Conservation (phyloP, 2,113 vertebrate species). For the Psammodynastes pulverulentus region DNA sequence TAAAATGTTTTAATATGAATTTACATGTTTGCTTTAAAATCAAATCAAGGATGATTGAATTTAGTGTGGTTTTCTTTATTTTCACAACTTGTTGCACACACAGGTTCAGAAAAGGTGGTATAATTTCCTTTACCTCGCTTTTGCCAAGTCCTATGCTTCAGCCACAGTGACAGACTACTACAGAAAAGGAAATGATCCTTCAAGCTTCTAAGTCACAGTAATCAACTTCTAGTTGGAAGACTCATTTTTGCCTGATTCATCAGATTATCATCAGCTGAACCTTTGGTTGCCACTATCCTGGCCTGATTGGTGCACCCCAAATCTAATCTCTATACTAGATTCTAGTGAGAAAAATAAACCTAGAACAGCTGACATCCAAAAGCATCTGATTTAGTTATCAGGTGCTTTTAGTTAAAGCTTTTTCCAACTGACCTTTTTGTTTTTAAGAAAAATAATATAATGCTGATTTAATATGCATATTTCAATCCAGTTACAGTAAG, state of each 20-base stretch:
- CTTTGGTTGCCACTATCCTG: background rate
- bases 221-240: constrained; percentile 23
- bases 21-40: constrained; percentile 5
- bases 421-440: background rate
- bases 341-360: background rate
- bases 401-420: background rate
- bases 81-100: background rate
- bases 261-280: background rate
- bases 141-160: background rate
- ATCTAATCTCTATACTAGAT: background rate
- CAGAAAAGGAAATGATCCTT: constrained; percentile 18
- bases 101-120: background rate
- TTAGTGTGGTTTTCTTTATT: background rate
- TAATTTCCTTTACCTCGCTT: fast-evolving
- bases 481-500: background rate
- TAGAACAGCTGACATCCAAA: background rate
- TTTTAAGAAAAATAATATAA: constrained; percentile 16
- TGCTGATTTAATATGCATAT: background rate
- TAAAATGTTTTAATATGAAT: background rate
- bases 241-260: background rate
- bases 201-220: background rate
- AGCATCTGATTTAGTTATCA: background rate
- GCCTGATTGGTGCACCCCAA: background rate
- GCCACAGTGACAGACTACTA: background rate
- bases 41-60: background rate